Base-by-base conservation (phyloP, 2,888 invertebrate species). In the Philopedon plagiatum region DNA sequence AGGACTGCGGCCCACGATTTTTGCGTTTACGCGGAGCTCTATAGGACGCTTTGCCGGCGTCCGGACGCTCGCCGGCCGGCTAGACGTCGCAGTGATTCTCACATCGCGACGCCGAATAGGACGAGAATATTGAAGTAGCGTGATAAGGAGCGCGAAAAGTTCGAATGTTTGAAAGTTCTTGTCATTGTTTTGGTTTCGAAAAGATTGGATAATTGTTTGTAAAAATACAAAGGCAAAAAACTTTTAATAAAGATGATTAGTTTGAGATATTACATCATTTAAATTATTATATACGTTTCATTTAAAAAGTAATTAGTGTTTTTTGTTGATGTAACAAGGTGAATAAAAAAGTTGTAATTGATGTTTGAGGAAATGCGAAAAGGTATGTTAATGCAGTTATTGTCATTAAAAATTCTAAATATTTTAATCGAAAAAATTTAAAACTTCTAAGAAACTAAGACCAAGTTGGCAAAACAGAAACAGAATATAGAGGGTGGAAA, bases 81-180 rank as follows among this genome's bases (percentile, higher is more conserved):
- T 51, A 51, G 51, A 51, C 51, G 51, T 51, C 51, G 51, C 51
- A 51, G 51, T 51, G 29, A 51, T 51, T 51, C 51, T 15, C 29
- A 26, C 29, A 29, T 13, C 51, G 51, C 51, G 51, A 51, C 26
- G 13, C 15, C 8, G 51, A 26, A 51, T 15, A 51, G 51, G 51
- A 51, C 51, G 51, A 11, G 13, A 1, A n/a, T n/a, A 3, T 13
- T 26, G 21, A 29, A 2, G n/a, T 1, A n/a, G n/a, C 1, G 9
- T 18, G 49, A 2, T n/a, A 13, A 51, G 15, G 23, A 51, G 51
- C 51, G 51, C 29, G 51, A 51, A 51, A 51, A 26, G 7, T 29
- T 29, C 15, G 15, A 13, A 15, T n/a, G 29, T 51, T 51, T 51
- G 29, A 29, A 51, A 51, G 29, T 51, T 51, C 1, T 49, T 18